These are phyloP conservation scores for Sciurus vulgaris DNA, from an alignment of 2,797 vertebrate species.

Conservation along the genomic window DNA sequence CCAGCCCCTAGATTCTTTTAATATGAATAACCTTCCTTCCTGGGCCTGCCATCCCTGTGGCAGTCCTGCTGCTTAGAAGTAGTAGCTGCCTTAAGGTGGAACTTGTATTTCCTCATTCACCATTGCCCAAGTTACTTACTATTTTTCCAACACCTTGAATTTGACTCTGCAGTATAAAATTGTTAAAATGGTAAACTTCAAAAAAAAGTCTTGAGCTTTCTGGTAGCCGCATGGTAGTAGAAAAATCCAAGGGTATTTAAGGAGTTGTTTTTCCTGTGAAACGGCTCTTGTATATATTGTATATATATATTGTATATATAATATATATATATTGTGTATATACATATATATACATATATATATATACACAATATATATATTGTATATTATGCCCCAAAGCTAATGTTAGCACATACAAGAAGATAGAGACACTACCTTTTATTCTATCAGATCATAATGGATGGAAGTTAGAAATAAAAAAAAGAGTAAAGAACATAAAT, in stretches of 20 bases:
- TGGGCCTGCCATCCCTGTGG: not conserved
- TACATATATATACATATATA: no score
- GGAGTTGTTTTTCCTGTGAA: not conserved
- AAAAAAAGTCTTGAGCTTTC: not conserved
- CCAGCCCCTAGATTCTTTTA: not conserved
- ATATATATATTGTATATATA: no score
- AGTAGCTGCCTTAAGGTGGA: not conserved
- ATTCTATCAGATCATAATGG: no score
- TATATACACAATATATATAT: no score
- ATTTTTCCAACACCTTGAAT: slow-evolving; percentile 14
- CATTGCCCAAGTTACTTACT: not conserved
- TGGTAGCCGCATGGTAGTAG: not conserved
- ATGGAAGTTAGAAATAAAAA: no score
- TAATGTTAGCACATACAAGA: no score
- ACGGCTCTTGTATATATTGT: not conserved
- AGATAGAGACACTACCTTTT: no score
- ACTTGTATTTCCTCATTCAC: not conserved
- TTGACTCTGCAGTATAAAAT: slow-evolving; percentile 35
- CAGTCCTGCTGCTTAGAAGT: not conserved
- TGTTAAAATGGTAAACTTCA: slow-evolving; percentile 39
- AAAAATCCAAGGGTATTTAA: slow-evolving; percentile 53
- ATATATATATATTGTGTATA: no score
- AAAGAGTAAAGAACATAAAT: no score
- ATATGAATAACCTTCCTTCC: not conserved
- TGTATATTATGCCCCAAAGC: no score